Base-by-base conservation (phyloP, 2,888 invertebrate species). In the Spilosoma lubricipeda region DNA sequence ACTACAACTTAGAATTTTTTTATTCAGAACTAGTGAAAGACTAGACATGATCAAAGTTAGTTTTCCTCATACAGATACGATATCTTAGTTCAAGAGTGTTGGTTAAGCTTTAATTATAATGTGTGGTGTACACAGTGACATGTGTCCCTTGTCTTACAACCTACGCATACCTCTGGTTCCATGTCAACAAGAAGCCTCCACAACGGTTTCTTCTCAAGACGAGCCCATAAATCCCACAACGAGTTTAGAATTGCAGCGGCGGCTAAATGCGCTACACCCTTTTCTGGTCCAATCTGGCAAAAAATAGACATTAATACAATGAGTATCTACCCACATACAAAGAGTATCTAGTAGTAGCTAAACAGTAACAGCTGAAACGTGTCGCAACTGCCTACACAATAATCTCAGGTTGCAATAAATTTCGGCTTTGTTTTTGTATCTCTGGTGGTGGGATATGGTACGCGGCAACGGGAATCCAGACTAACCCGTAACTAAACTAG, bases 181-280 rank as follows among this genome's bases (percentile, higher is more conserved):
- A 99, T 96, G 87, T 99, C 99, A 0, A 96, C 96, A 4, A 99
- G 93, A 0, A 99, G 94, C 88, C 97, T 97, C 99, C 99, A 99
- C 0, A 99, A 91, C 0, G 99, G 98, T 91, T 99, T 98, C 56
- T 97, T 96, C 90, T 98, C 97, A 15, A 98, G 93, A 85, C 98
- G 97, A 0, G 97, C 98, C 99, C 99, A 99, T 72, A 99, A 93
- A 91, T 99, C 99, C 99, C 99, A 99, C 4, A 99, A 91, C 1
- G 98, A 98, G 92, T 99, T 99, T n/a, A 98, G 93, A 72, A 99
- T 97, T 15, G 98, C 99, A 0, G 98, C 98, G 3, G 97, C 97
- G 0, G 99, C 99, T 82, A 99, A 94, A 93, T 99, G 99, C 20
- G 97, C 97, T 0, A 98, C 99, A 18, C 99, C 99, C 92, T 99